Evolutionary conservation across 2,797 vertebrate species (phyloP), one percentile per base, ranked within the genome.

Genomic region (Sorex maritimensis): DNA sequence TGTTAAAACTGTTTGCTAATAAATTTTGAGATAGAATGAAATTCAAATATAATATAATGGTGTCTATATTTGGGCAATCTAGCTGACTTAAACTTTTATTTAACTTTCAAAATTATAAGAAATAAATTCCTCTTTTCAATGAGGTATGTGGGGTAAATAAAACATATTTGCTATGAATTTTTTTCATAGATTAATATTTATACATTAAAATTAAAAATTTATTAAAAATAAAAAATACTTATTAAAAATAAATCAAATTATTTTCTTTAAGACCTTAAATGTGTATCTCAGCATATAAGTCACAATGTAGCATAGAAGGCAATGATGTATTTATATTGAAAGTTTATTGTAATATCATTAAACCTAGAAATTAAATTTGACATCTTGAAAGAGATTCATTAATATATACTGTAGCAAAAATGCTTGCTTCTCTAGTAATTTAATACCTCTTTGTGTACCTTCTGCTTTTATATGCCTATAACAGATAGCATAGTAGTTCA

Each of bases 81-180:
- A 71, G 26, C 28, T 67, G 24, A 67, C 17, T 81, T 71, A 23
- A 61, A 81, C 24, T 34, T 17, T 61, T 81, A 61, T 61, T 30
- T 83, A 1, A 19, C 8, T 79, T 92, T 81, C 15, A 81, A 79
- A 88, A 79, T 81, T 26, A 74, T 55, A 89, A 12, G 91, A 77
- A 80, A 41, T 91, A 0, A 69, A 11, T 82, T 49, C 6, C 6
- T 94, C 80, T 52, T 49, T 78, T 92, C 5, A 82, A 87, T 23
- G 1, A 83, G 52, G 15, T 28, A 49, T 49, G 13, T 55, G 13
- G 0, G 9, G 75, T 72, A 88, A 86, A 67, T 67, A 26, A 61
- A 61, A 26, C 10, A 67, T 61, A 61, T 61, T 58, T 58, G 19
- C 21, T 17, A 26, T 24, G 19, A 63, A 52, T 73, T 65, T 67